Evolutionary conservation across 2,888 invertebrate species (phyloP), one percentile per base, ranked within the genome.

Genomic region (Epirrhoe alternata): DNA sequence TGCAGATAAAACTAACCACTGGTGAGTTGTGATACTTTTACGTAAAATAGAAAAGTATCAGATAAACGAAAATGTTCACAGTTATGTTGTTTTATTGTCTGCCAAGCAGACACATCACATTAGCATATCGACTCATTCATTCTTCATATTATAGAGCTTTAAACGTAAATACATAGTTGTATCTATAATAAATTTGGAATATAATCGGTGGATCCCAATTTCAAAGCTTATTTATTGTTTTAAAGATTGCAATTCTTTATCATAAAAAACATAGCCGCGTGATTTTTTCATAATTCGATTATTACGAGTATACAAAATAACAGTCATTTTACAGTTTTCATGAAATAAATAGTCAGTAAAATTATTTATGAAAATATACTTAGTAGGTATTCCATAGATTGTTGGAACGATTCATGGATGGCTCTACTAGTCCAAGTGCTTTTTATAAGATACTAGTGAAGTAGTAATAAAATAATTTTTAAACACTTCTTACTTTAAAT

Each of bases 1-100:
- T 51, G 51, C 24, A 30, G 47, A 24, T 51, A 42, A 35, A 50
- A 5, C 52, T 60, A 60, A 60, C 42, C 45, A 42, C 33, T 12
- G 16, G 6, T 14, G 5, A 45, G 45, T 45, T 45, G 50, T 35
- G n/a, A 52, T 49, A 59, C 31, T 50, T 55, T n/a, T 33, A 50
- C 33, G 30, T 54, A 31, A 45, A 60, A 60, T 60, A 61, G 30
- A 62, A 51, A 62, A 59, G 55, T 60, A 42, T 53, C 31, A 24
- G 31, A 58, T 64, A 53, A 54, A 53, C 56, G 53, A 56, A 33
- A 57, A 61, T 63, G 16, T 38, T 30, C 53, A 68, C 87, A 81
- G 86, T 86, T 86, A 86, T 73, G 63, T 74, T 78, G 72, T 75
- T 81, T 78, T 77, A 76, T 79, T 77, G 75, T 76, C 72, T 70